These are phyloP conservation scores for Torymus aiolomorphi DNA, from an alignment of 2,888 invertebrate genomes.

Conservation along the genomic window DNA sequence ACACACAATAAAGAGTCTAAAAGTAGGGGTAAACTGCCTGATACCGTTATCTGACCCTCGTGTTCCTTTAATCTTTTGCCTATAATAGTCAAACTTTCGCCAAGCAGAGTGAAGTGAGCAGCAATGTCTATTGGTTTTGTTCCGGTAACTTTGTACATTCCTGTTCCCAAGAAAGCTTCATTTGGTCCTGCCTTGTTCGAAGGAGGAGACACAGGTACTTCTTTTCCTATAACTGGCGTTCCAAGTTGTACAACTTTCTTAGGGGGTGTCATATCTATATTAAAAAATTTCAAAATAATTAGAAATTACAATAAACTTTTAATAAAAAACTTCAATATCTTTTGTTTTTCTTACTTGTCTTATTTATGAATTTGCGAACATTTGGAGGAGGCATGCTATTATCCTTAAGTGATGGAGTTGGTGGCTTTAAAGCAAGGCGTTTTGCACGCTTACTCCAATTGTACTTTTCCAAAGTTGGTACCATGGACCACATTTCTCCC, in stretches of 20 bases:
- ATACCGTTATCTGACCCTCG: slow-evolving; percentile 96
- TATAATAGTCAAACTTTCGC: slow-evolving; percentile 95
- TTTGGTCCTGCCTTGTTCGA: slow-evolving; percentile 71
- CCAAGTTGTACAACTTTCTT: slow-evolving; percentile 74
- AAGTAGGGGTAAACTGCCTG: slow-evolving; percentile 94
- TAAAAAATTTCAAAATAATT: neutral
- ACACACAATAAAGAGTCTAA: slow-evolving; percentile 95
- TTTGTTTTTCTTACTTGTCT: slow-evolving; percentile 61
- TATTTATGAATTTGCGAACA: slow-evolving; percentile 75
- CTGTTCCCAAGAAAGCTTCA: slow-evolving; percentile 73
- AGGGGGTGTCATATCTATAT: slow-evolving; percentile 65
- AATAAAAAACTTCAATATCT: neutral
- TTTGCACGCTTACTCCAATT: slow-evolving; percentile 91
- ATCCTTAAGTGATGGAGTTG: slow-evolving; percentile 67
- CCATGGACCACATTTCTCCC: slow-evolving; percentile 92
- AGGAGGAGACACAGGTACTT: slow-evolving; percentile 67
- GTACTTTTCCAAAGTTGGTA: slow-evolving; percentile 82
- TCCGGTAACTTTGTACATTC: slow-evolving; percentile 81
- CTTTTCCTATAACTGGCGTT: slow-evolving; percentile 70
- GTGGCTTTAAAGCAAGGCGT: slow-evolving; percentile 78
- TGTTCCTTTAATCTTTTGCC: slow-evolving; percentile 95
- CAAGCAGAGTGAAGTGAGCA: slow-evolving; percentile 92
- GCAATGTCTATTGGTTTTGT: slow-evolving; percentile 93
- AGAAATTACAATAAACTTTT: neutral
- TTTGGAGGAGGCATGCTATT: slow-evolving; percentile 70